Base-by-base conservation (phyloP, 2,113 vertebrate genomes). In the Tapirus terrestris region DNA sequence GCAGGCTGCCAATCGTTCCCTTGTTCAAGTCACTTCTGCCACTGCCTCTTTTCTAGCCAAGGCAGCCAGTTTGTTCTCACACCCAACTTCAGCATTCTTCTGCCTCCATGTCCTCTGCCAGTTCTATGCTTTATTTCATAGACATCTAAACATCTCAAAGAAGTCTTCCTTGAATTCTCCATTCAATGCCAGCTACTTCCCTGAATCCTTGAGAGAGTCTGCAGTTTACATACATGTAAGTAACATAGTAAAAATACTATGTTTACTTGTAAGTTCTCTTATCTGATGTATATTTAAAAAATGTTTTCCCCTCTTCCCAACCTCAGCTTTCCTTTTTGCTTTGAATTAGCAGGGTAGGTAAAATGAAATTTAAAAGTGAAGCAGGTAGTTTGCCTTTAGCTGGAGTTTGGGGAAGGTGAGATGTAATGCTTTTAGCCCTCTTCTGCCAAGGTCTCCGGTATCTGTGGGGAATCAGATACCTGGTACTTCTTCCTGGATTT, bases 1-100 rank as follows among this genome's bases (percentile, higher is more conserved):
- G 97, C 94, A 87, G 80, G n/a, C 45, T 96, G 95, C 96, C 96
- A 94, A 3, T 97, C 65, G 73, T 65, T 95, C 48, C 31, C 61
- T 83, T 87, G 95, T 97, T 39, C n/a, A 0, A 76, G 92, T 96
- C 79, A 81, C 92, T 97, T 96, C 58, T 96, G 75, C 83, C 90
- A 76, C 89, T 72, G 7, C 79, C 60, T 96, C 58, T 96, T 92
- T 94, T 91, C 72, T 93, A 91, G 93, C 77, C 21, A 43, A 87
- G 80, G 60, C 56, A 92, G 79, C 68, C 80, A 97, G 63, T 53
- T 93, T 97, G 86, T 93, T 79, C n/a, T 97, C 70, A 94, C 31
- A 77, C 39, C 73, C 80, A 88, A 5, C 67, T 84, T 87, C 23
- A 97, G 29, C 84, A 51, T 97, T 94, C 79, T 95, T 94, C 27